A percentile compares a stretch with the other conserved stretches of the same genome.
phyloP scores from a whole-genome alignment of 2,888 invertebrate species.

The Drosophila subsilvestris region DNA sequence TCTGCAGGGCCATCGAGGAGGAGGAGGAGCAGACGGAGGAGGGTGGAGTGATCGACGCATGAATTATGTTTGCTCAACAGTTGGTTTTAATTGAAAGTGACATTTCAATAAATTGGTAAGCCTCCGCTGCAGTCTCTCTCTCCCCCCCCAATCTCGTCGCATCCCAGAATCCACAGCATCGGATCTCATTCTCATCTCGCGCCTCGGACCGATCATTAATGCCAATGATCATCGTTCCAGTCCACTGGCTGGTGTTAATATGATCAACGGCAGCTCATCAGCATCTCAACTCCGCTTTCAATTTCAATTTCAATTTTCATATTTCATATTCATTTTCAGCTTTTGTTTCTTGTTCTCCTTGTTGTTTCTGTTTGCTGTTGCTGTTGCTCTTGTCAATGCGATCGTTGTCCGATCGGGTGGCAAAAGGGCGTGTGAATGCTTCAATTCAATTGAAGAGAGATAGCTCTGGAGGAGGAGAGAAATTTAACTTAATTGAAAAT shows the following conservation, averaged over 20 bases:
- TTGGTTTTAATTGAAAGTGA: constrained; percentile 80
- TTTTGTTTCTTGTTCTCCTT: constrained; percentile 30
- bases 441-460: constrained; percentile 66
- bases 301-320: constrained; percentile 58
- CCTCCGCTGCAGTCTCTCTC: constrained; percentile 40
- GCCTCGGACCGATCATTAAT: constrained; percentile 35
- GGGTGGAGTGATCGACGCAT: constrained; percentile 60
- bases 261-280: constrained; percentile 78
- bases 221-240: constrained; percentile 47
- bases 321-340: neutral
- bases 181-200: constrained; percentile 22
- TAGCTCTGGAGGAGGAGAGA: constrained; percentile 26
- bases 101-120: constrained; percentile 79
- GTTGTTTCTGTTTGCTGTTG: constrained; percentile 5
- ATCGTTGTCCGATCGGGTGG: constrained; percentile 64
- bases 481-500: constrained; percentile 72
- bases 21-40: neutral
- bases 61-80: constrained; percentile 75
- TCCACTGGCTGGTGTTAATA: constrained; percentile 65
- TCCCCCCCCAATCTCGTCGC: neutral
- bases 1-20: neutral
- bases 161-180: neutral
- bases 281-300: constrained; percentile 67
- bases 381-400: constrained; percentile 48
- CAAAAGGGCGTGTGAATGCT: constrained; percentile 78